phyloP scores from a whole-genome alignment of 2,888 invertebrate genomes.

The Tethea ocularis region DNA sequence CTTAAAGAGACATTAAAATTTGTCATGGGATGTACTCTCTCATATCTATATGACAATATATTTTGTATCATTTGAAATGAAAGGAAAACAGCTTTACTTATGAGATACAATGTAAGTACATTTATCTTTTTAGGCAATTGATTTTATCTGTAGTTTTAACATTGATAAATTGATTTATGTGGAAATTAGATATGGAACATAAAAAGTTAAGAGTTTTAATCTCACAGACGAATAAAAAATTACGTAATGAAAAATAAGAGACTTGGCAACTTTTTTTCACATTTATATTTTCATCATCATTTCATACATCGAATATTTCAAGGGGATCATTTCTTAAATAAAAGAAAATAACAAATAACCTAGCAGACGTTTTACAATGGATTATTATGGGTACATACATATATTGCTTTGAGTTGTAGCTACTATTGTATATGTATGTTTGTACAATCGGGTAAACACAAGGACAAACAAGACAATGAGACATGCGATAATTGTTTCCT shows the following conservation, averaged over 20 bases:
- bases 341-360: too few species aligned
- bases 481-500: constrained; percentile 19
- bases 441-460: constrained; percentile 23
- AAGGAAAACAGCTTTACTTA: not conserved
- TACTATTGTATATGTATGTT: not conserved
- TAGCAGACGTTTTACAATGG: too few species aligned
- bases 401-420: not conserved
- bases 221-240: too few species aligned
- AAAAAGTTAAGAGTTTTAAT: too few species aligned
- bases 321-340: too few species aligned
- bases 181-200: not conserved
- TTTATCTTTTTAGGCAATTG: not conserved
- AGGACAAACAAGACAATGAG: constrained; percentile 31
- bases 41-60: constrained; percentile 31
- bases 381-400: not conserved
- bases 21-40: constrained; percentile 35
- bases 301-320: too few species aligned
- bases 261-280: too few species aligned
- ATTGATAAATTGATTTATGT: not conserved
- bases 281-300: too few species aligned
- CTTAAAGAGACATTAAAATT: constrained; percentile 45
- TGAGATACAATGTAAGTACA: not conserved
- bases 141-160: not conserved
- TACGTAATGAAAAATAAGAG: too few species aligned
- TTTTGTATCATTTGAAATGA: not conserved